Conservation (phyloP, 2,888 invertebrate species). For the Rhamnusium bicolor region DNA sequence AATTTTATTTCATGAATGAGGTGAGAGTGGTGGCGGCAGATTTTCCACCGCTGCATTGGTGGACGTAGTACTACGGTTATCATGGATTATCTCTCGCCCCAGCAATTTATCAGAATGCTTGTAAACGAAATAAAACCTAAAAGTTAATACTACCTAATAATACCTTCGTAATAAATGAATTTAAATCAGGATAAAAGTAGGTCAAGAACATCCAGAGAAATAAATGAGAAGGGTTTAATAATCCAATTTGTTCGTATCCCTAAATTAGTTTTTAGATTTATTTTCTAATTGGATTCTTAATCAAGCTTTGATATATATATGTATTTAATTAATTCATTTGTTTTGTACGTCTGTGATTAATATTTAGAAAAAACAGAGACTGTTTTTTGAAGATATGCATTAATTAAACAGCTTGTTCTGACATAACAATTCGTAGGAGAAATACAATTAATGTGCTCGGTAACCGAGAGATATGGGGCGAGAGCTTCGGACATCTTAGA, state of each 20-base stretch:
- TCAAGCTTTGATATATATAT: background rate
- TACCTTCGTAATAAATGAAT: background rate
- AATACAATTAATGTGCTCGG: no score
- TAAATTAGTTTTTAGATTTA: background rate
- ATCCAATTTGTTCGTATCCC: background rate
- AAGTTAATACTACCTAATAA: background rate
- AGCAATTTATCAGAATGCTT: background rate
- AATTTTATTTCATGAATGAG: background rate
- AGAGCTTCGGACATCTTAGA: no score
- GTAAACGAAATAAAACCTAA: background rate
- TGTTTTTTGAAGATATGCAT: background rate
- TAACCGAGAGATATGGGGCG: no score
- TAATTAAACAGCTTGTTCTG: background rate
- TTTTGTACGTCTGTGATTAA: background rate
- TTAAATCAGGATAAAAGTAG: background rate
- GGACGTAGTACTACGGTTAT: background rate
- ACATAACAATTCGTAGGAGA: background rate
- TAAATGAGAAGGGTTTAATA: background rate
- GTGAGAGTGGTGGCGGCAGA: background rate
- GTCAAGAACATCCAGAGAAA: background rate
- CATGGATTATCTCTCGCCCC: background rate
- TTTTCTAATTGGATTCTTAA: background rate
- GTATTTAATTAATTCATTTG: background rate
- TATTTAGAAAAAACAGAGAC: background rate
- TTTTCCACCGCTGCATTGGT: background rate